A percentile compares a stretch with the other conserved stretches of the same genome.
phyloP scores from a whole-genome alignment of 2,797 vertebrate species.

The Myotis findleyi region DNA sequence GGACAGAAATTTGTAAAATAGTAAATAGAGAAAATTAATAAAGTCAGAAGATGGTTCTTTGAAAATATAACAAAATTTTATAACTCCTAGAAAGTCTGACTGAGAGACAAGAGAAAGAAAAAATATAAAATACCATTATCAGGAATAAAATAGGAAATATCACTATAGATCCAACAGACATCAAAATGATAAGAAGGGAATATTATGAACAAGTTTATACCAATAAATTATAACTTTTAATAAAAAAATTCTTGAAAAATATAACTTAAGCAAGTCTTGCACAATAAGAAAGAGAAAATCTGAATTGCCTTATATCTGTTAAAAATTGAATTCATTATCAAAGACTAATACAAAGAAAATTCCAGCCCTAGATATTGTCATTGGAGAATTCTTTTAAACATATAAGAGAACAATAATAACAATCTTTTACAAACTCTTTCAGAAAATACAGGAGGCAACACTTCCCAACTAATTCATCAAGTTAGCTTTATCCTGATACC shows the following conservation, averaged over 20 bases:
- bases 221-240: not conserved
- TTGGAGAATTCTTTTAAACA: slow-evolving; percentile 9
- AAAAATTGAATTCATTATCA: slow-evolving; percentile 33
- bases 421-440: not conserved
- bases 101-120: not conserved
- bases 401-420: not conserved
- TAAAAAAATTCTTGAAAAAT: slow-evolving; percentile 4
- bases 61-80: not conserved
- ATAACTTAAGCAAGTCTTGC: not conserved
- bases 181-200: not conserved
- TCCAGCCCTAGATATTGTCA: not conserved
- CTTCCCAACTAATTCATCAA: not conserved
- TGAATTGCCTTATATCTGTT: not conserved
- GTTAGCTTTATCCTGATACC: not conserved
- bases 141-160: not conserved
- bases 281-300: not conserved
- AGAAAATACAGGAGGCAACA: not conserved
- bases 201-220: not conserved
- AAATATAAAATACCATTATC: not conserved
- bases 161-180: not conserved
- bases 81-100: not conserved
- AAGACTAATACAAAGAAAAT: slow-evolving; percentile 6
- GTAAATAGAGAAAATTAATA: not conserved
- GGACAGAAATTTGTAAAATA: not conserved
- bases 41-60: not conserved